Evolutionary conservation across 2,797 vertebrate species (phyloP).

Genomic region (Heliangelus exortis): DNA sequence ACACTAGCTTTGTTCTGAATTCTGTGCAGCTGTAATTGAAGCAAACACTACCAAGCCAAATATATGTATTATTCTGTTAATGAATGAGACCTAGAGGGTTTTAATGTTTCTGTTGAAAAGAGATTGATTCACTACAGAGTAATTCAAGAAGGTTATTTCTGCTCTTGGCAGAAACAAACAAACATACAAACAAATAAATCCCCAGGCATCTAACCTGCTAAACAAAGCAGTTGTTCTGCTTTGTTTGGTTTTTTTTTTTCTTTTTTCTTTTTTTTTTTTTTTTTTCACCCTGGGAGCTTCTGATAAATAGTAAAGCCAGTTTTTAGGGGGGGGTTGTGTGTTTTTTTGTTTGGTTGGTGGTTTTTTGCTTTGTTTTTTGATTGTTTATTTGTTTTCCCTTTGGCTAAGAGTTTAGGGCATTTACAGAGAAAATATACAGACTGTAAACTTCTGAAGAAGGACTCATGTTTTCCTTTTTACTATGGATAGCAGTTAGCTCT

Average conservation of each 20-base stretch:
- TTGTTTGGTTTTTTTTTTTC: not conserved
- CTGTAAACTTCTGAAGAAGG: not conserved
- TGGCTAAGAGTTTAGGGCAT: not conserved
- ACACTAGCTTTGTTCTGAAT: constrained; percentile 56
- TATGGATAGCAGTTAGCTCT: not conserved
- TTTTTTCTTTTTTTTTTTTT: not conserved
- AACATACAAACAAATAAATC: constrained; percentile 50
- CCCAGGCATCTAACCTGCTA: constrained; percentile 56
- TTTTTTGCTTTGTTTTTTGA: not conserved
- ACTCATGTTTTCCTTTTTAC: not conserved
- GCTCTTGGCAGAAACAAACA: constrained; percentile 66
- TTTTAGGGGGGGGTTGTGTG: too few species aligned
- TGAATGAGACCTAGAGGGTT: constrained; percentile 60
- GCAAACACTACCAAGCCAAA: constrained; percentile 45
- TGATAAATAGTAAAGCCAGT: too few species aligned
- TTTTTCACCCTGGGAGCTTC: too few species aligned
- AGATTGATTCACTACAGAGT: constrained; percentile 58
- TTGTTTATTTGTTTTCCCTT: not conserved
- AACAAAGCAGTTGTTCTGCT: not conserved
- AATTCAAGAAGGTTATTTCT: constrained; percentile 70
- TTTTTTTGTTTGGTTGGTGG: not conserved
- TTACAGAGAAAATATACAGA: constrained; percentile 30
- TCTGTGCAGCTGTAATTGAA: constrained; percentile 59
- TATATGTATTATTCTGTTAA: constrained; percentile 50
- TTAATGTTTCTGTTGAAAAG: constrained; percentile 59